A percentile compares a stretch with the other conserved stretches of the same genome.
Evolutionary conservation across 2,797 vertebrate genomes (phyloP).

Genomic region (Microctenopoma stevenorrisi): DNA sequence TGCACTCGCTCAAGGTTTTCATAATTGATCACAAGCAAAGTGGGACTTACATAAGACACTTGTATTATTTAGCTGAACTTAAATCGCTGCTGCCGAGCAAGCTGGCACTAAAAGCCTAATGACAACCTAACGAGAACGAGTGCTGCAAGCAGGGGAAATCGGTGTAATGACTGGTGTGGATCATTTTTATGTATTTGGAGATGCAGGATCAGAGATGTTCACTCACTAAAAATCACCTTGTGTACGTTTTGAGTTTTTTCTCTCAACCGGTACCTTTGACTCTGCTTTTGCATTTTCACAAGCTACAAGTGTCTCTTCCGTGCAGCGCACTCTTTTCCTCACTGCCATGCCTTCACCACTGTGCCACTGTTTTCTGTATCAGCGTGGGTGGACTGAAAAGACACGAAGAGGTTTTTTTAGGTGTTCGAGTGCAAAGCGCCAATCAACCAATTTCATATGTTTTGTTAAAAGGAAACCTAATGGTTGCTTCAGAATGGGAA

Average conservation of each 20-base stretch:
- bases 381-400: slow-evolving; percentile 46
- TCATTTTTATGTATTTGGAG: slow-evolving; percentile 34
- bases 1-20: slow-evolving; percentile 63
- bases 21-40: slow-evolving; percentile 80
- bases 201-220: slow-evolving; percentile 2
- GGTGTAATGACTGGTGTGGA: slow-evolving; percentile 20
- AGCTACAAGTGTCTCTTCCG: slow-evolving; percentile 23
- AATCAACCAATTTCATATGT: slow-evolving; percentile 39
- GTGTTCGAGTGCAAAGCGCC: slow-evolving; percentile 26
- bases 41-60: slow-evolving; percentile 73
- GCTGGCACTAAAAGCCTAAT: slow-evolving; percentile 60
- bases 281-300: slow-evolving; percentile 14
- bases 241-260: not conserved
- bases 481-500: slow-evolving; percentile 19
- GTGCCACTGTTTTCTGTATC: slow-evolving; percentile 28
- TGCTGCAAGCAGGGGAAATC: slow-evolving; percentile 32
- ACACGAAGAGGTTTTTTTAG: slow-evolving; percentile 34
- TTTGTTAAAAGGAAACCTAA: slow-evolving; percentile 23
- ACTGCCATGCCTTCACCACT: slow-evolving; percentile 28
- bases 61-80: slow-evolving; percentile 77
- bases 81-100: slow-evolving; percentile 64
- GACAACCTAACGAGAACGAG: slow-evolving; percentile 55
- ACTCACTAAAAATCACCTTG: not conserved
- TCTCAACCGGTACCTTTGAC: not conserved
- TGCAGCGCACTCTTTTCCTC: slow-evolving; percentile 12